Conservation (phyloP, 1,140 invertebrate genomes). For the Lucilia cuprina region DNA sequence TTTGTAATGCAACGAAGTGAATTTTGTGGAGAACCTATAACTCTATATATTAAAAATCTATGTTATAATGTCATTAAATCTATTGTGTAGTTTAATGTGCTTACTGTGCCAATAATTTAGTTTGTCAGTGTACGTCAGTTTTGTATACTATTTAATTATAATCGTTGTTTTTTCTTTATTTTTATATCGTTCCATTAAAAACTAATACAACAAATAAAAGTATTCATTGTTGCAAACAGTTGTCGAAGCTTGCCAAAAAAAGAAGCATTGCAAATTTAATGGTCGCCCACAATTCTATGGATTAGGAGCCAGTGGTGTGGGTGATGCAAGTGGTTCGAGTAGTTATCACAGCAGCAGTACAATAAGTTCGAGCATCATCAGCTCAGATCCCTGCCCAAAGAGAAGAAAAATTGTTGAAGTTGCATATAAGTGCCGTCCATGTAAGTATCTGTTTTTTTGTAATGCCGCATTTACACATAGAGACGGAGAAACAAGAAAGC, state of each 20-base stretch:
- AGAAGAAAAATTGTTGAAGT: slow-evolving; percentile 89
- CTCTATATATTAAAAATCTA: no score
- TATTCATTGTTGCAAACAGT: slow-evolving; percentile 92
- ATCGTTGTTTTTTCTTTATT: slow-evolving; percentile 26
- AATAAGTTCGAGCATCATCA: slow-evolving; percentile 53
- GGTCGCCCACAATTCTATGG: slow-evolving; percentile 81
- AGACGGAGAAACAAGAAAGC: no score
- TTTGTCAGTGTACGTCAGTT: background rate
- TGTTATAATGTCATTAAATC: no score
- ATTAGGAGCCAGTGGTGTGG: slow-evolving; percentile 61
- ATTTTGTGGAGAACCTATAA: no score
- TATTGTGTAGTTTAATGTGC: no score
- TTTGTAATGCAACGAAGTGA: no score
- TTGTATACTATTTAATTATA: background rate
- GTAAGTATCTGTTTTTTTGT: slow-evolving; percentile 73
- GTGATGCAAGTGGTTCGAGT: slow-evolving; percentile 54
- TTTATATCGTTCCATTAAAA: slow-evolving; percentile 37
- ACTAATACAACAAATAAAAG: slow-evolving; percentile 62
- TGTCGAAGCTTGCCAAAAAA: slow-evolving; percentile 90
- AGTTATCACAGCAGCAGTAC: slow-evolving; percentile 59
- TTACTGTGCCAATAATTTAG: no score
- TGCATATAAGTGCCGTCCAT: slow-evolving; percentile 92
- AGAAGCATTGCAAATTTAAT: slow-evolving; percentile 85
- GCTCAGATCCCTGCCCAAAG: slow-evolving; percentile 82
- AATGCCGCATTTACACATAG: background rate